Base-by-base conservation (phyloP, 2,113 vertebrate genomes). In the Actenoides lindsayi region DNA sequence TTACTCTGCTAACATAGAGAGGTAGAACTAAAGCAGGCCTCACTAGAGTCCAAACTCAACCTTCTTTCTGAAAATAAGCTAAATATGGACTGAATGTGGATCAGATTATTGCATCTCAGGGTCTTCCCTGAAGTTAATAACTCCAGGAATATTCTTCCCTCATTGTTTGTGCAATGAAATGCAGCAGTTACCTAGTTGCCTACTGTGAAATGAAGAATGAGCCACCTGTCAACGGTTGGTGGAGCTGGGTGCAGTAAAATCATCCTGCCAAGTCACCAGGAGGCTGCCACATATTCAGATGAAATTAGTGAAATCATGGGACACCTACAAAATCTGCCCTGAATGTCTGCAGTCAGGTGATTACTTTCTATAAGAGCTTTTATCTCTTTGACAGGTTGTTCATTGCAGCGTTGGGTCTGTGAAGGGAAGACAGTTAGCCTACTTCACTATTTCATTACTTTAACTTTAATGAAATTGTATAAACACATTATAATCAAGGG, bases 261-360 rank as follows among this genome's bases (percentile, higher is more conserved):
- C 4, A 0, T 70, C 33, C 68, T 90, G 68, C 59, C 89, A 83
- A 90, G 76, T 16, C 83, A 89, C 64, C 88, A 86, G 70, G 62
- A 93, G 67, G 78, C 54, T 76, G 59, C 71, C 76, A 81, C 46
- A 63, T 28, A 44, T 91, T 96, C 69, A 46, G 30, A 76, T 64
- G 74, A 91, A 62, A 42, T 94, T 19, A 84, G 51, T 65, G 33
- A 13, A 74, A 42, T 74, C 87, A 60, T 48, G 85, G 71, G 75
- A 93, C 74, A 89, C 83, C 87, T 95, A 80, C 39, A 51, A 71
- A 96, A 87, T 76, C 81, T 93, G 73, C 41, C 69, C 30, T 31
- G 42, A 68, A 71, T 31, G 35, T 63, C 51, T 89, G 42, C 46
- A 84, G 48, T 78, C 51, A 95, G 51, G 85, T 93, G 59, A 83